Conservation (phyloP, 2,113 vertebrate genomes). For the Daphoenositta chrysoptera region DNA sequence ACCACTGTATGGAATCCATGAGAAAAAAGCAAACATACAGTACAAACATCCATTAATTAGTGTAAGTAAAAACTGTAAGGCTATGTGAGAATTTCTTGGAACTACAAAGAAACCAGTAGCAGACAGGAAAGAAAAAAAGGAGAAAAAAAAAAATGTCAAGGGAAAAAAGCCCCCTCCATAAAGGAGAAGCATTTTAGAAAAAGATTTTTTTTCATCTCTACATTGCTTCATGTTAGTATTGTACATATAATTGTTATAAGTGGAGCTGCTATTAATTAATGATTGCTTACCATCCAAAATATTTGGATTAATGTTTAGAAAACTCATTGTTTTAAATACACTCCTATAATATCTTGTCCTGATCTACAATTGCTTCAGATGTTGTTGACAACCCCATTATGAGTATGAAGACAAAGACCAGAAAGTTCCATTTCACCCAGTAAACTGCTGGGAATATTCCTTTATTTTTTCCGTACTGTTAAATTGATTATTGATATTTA, state of each 20-base stretch:
- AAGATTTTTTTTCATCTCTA: not conserved
- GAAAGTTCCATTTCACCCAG: not conserved
- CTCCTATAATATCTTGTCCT: not conserved
- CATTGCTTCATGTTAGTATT: not conserved
- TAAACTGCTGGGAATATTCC: not conserved
- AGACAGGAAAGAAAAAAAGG: not conserved
- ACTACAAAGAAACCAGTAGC: not conserved
- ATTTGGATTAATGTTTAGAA: not conserved
- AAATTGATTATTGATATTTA: not conserved
- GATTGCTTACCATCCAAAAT: not conserved
- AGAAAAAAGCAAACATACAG: not conserved
- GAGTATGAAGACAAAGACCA: not conserved
- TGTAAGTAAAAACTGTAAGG: not conserved
- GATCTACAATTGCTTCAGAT: not conserved
- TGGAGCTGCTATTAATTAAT: not conserved
- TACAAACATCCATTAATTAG: not conserved
- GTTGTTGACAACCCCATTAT: not conserved
- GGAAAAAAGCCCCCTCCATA: not conserved
- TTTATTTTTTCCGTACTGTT: not conserved
- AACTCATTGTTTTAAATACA: not conserved
- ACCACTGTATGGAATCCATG: accelerated
- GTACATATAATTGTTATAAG: not conserved
- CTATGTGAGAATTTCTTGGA: not conserved
- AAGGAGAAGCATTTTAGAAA: not conserved
- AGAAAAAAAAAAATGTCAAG: not conserved